Percentiles rank a stretch among this genome's conserved stretches.
Conservation (phyloP, 2,797 vertebrate species). For the Labeo calbasu region DNA sequence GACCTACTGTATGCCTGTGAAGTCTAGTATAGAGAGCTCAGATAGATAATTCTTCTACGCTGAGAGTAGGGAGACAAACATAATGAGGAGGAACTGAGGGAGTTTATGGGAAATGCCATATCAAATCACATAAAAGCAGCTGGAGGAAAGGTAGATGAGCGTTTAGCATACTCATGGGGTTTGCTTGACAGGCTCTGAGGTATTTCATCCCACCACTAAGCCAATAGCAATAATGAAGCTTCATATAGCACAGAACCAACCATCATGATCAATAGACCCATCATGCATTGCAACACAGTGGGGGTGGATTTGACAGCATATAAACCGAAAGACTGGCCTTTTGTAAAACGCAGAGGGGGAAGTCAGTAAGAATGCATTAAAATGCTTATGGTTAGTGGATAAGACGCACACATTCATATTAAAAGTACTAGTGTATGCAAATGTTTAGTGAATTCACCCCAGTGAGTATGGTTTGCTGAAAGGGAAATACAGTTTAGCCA, state of each 20-base stretch:
- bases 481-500: background rate
- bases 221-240: slow-evolving; percentile 39
- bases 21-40: background rate
- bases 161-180: slow-evolving; percentile 42
- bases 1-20: background rate
- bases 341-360: background rate
- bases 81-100: slow-evolving; percentile 32
- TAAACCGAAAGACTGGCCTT: slow-evolving; percentile 24
- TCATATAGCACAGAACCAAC: slow-evolving; percentile 33
- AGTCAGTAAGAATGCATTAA: background rate
- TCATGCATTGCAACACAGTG: slow-evolving; percentile 43
- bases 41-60: slow-evolving; percentile 22
- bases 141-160: slow-evolving; percentile 41
- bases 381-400: background rate
- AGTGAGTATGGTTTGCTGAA: background rate
- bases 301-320: slow-evolving; percentile 30
- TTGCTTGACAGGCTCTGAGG: slow-evolving; percentile 43
- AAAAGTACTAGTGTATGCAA: background rate
- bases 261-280: slow-evolving; percentile 41
- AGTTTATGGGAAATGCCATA: slow-evolving; percentile 40
- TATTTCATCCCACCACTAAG: slow-evolving; percentile 29
- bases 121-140: slow-evolving; percentile 47
- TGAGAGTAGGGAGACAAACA: slow-evolving; percentile 8
- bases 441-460: background rate
- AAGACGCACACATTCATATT: background rate